A percentile compares a stretch with the other conserved stretches of the same genome.
Conservation (phyloP, 1,140 invertebrate species). For the Apolygus lucorum region DNA sequence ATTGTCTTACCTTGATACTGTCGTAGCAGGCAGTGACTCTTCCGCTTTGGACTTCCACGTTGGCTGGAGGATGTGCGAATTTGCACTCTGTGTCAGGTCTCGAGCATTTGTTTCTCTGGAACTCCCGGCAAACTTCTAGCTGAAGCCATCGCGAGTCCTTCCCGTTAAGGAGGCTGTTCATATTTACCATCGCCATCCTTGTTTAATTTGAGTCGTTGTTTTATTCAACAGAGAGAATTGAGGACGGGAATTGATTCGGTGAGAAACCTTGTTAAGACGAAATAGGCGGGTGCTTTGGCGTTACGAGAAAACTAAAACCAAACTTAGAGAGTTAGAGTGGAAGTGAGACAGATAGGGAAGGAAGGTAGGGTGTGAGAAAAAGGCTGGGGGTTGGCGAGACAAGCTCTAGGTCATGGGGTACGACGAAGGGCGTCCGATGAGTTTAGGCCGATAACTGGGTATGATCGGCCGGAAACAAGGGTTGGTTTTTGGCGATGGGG, state of each 20-base stretch:
- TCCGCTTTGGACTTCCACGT: conserved; percentile 99
- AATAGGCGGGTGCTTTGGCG: too few relatives aligned
- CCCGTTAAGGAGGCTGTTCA: conserved; percentile 91
- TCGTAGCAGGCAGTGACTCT: conserved; percentile 99
- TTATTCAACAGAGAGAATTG: not conserved
- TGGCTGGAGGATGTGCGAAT: conserved; percentile 97
- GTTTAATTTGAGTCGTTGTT: not conserved
- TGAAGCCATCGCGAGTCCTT: conserved; percentile 99
- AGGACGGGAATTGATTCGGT: not conserved
- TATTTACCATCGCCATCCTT: conserved; percentile 86
- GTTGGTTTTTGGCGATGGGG: not conserved
- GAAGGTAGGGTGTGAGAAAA: not conserved
- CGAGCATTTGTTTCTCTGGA: conserved; percentile 98
- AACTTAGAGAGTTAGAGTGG: not conserved
- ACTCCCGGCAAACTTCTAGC: conserved; percentile 98
- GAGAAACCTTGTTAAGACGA: not conserved
- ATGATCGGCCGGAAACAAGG: not conserved
- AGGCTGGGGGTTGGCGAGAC: not conserved
- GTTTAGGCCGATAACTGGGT: not conserved
- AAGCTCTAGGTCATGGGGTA: not conserved
- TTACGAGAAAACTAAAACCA: not conserved
- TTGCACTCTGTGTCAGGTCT: conserved; percentile 98
- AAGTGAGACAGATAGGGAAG: not conserved
- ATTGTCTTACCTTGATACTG: conserved; percentile 90
- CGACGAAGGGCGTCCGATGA: not conserved